These are phyloP conservation scores for Meriones psammophilus DNA, from an alignment of 2,797 vertebrate genomes.

Conservation along the genomic window DNA sequence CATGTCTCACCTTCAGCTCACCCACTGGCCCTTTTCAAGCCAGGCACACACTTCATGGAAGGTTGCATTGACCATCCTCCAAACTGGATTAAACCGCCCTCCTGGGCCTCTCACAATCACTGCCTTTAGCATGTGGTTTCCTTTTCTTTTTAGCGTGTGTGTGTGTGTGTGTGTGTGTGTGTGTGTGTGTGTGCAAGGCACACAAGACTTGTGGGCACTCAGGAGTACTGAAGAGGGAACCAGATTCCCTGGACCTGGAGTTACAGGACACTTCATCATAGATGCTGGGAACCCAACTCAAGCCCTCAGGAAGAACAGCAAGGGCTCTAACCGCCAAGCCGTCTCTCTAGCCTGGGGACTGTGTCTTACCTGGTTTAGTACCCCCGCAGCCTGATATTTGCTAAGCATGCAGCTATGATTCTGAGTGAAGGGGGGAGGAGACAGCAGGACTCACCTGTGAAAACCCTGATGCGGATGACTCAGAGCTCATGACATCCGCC, in stretches of 20 bases:
- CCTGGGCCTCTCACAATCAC: background rate
- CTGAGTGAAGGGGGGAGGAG: background rate
- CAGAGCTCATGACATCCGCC: background rate
- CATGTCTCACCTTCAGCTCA: background rate
- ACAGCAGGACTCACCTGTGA: constrained; percentile 61
- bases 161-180: background rate
- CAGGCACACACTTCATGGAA: background rate
- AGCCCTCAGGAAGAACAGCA: background rate
- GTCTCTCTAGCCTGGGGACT: background rate
- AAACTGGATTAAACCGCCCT: background rate
- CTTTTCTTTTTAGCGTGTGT: background rate
- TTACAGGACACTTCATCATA: background rate
- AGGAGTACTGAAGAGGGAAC: background rate
- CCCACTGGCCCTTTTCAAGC: background rate
- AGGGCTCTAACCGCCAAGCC: background rate
- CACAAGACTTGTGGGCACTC: too few relatives aligned
- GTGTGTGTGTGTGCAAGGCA: background rate
- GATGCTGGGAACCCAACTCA: background rate
- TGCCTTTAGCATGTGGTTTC: background rate
- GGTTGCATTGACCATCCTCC: background rate
- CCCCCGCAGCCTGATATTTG: background rate
- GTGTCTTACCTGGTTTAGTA: background rate
- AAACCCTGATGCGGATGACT: background rate
- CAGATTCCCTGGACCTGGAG: background rate
- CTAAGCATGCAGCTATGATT: background rate